Percentiles rank a stretch among this genome's conserved stretches.
Conservation (phyloP, 2,113 vertebrate species). For the Ceyx cyanopectus region DNA sequence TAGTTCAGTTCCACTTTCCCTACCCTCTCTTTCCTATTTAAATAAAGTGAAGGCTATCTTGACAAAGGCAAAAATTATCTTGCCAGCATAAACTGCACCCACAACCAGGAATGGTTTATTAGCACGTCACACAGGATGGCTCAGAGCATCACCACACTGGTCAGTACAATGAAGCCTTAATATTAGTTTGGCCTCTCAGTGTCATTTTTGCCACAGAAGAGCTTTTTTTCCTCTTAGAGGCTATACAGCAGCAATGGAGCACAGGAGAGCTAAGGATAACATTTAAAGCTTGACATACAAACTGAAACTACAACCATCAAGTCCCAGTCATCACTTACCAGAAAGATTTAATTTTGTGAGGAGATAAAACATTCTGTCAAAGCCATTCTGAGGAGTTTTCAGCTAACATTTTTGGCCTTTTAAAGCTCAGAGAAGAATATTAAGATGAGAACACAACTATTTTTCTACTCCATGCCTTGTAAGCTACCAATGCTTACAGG, state of each 20-base stretch:
- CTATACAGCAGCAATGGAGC: background rate
- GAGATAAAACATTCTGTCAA: background rate
- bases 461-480: background rate
- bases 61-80: slow-evolving; percentile 32
- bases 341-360: background rate
- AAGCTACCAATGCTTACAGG: background rate
- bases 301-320: background rate
- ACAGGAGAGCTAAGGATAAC: fast-evolving
- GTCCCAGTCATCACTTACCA: background rate
- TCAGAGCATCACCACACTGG: background rate
- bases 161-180: background rate
- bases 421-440: background rate
- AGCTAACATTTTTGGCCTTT: background rate
- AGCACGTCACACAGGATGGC: background rate
- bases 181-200: background rate
- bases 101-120: background rate
- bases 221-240: background rate
- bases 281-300: background rate
- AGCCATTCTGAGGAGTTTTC: background rate
- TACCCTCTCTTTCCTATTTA: background rate
- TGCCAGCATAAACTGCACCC: background rate
- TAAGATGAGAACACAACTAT: background rate
- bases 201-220: background rate
- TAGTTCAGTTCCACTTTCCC: background rate
- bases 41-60: slow-evolving; percentile 10